These are phyloP conservation scores for Euleptes europaea DNA, from an alignment of 2,113 vertebrate species.

Conservation along the genomic window DNA sequence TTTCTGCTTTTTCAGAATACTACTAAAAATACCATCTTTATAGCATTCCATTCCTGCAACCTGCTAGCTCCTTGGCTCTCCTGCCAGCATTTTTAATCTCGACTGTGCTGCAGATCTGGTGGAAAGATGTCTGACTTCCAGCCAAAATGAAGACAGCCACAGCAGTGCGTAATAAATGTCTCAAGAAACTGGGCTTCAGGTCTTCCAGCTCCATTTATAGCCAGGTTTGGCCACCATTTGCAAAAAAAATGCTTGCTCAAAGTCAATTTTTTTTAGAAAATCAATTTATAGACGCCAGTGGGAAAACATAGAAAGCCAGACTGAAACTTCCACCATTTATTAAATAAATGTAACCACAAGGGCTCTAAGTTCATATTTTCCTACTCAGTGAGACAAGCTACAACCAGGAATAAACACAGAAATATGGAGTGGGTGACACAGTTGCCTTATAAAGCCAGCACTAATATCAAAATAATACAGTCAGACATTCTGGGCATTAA, in stretches of 20 bases:
- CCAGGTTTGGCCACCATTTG: conserved; percentile 73
- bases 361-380: conserved; percentile 81
- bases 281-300: conserved; percentile 78
- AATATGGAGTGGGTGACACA: conserved; percentile 64
- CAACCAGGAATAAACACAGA: conserved; percentile 79
- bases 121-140: conserved; percentile 72
- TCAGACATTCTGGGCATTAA: conserved; percentile 6
- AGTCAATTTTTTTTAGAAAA: conserved; percentile 77
- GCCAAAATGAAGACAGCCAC: conserved; percentile 70
- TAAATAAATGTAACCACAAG: conserved; percentile 81
- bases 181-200: conserved; percentile 75
- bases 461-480: conserved; percentile 42
- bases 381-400: conserved; percentile 75
- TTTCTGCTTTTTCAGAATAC: conserved; percentile 66
- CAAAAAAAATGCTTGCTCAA: conserved; percentile 75
- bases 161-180: conserved; percentile 74
- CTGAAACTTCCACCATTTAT: conserved; percentile 78
- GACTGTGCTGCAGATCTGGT: conserved; percentile 75
- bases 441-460: conserved; percentile 69
- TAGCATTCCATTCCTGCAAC: conserved; percentile 70
- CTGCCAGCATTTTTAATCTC: conserved; percentile 67
- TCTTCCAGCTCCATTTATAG: conserved; percentile 66
- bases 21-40: conserved; percentile 77
- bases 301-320: conserved; percentile 77
- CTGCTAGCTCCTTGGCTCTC: conserved; percentile 68